phyloP scores from a whole-genome alignment of 1,140 invertebrate species.

The Psix sp. region DNA sequence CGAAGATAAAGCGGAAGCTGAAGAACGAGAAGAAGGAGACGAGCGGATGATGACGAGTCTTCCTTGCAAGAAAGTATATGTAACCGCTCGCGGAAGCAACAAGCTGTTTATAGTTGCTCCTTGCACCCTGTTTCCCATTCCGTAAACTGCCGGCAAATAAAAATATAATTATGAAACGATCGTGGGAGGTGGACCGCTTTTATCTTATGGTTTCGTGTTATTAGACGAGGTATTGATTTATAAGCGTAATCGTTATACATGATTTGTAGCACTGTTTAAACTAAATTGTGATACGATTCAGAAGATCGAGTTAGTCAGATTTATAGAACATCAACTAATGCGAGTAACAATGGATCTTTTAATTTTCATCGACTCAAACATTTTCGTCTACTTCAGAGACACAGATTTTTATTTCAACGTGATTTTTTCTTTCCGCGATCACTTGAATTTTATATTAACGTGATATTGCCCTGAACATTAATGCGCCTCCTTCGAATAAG shows the following conservation, averaged over 20 bases:
- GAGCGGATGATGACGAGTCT: conserved; percentile 40
- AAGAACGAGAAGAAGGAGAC: conserved; percentile 38
- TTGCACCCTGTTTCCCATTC: conserved; percentile 57
- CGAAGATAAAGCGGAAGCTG: conserved; percentile 38
- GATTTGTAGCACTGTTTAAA: too few species aligned
- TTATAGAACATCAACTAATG: too few species aligned
- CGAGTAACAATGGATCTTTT: too few species aligned
- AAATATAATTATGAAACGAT: conserved; percentile 39
- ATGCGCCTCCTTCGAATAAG: conserved; percentile 25
- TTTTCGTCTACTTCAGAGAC: too few species aligned
- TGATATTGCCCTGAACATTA: conserved; percentile 10
- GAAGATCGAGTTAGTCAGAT: too few species aligned
- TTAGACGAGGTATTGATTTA: not conserved
- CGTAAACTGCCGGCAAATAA: conserved; percentile 35
- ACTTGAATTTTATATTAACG: too few species aligned
- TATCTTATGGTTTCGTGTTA: not conserved
- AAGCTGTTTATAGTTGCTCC: conserved; percentile 77
- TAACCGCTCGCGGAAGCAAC: conserved; percentile 72
- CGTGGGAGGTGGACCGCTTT: not conserved
- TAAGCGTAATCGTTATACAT: too few species aligned
- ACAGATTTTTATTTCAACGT: too few species aligned
- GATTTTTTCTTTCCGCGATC: too few species aligned
- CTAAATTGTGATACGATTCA: too few species aligned
- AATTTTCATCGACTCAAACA: too few species aligned
- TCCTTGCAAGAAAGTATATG: conserved; percentile 49